These are phyloP conservation scores for Polydesmus complanatus DNA, from an alignment of 2,888 invertebrate genomes.

Conservation along the genomic window DNA sequence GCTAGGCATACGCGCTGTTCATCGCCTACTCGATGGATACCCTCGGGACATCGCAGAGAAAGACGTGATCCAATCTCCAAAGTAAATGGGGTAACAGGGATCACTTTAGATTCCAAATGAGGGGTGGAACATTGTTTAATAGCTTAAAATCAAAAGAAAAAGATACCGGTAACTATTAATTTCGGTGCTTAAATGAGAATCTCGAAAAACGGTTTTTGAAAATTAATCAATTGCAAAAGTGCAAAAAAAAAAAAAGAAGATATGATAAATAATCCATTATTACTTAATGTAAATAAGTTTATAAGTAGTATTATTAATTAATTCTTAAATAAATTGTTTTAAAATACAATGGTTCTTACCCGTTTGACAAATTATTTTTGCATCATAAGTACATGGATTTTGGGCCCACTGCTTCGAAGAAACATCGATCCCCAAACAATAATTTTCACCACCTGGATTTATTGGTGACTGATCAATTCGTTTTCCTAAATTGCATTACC, in stretches of 20 bases:
- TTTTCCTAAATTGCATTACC: background rate
- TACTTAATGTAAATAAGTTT: too few relatives aligned
- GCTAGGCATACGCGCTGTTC: background rate
- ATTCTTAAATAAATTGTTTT: too few relatives aligned
- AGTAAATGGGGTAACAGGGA: background rate
- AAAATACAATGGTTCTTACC: too few relatives aligned
- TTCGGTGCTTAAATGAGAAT: too few relatives aligned
- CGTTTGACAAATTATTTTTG: constrained; percentile 12
- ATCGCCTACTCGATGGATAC: background rate
- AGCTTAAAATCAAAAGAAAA: background rate
- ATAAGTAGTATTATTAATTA: too few relatives aligned
- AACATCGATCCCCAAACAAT: constrained; percentile 4
- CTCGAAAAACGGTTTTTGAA: too few relatives aligned
- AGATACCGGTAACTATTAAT: background rate
- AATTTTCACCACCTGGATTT: background rate
- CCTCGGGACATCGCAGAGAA: background rate
- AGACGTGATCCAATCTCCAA: background rate
- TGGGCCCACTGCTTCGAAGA: too few relatives aligned
- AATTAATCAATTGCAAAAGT: too few relatives aligned
- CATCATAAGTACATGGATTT: too few relatives aligned
- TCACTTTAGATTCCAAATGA: background rate
- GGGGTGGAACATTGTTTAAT: constrained; percentile 9
- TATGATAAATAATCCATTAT: too few relatives aligned
- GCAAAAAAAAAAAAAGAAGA: too few relatives aligned
- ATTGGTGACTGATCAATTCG: background rate